Percentiles rank a stretch among this genome's conserved stretches.
Evolutionary conservation across 2,113 vertebrate species (phyloP).

Genomic region (Tachysurus fulvidraco): DNA sequence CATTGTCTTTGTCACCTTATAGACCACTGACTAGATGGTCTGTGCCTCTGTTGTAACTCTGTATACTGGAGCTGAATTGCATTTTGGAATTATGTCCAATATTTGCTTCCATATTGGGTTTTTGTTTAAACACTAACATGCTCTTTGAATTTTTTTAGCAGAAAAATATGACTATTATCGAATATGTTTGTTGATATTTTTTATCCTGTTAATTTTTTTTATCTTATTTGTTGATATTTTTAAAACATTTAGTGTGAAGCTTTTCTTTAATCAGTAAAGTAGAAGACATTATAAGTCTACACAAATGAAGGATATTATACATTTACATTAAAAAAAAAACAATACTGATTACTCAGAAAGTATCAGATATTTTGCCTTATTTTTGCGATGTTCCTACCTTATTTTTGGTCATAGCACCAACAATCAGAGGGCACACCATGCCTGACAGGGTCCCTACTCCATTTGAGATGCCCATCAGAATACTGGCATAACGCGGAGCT

Average conservation of each 20-base stretch:
- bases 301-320: neutral
- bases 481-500: slow-evolving; percentile 96
- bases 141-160: neutral
- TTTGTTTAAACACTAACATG: neutral
- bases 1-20: neutral
- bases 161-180: neutral
- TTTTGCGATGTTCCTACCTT: slow-evolving; percentile 77
- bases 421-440: slow-evolving; percentile 98
- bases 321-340: neutral
- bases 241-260: neutral
- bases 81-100: neutral
- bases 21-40: neutral
- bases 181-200: neutral
- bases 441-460: slow-evolving; percentile 97
- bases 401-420: slow-evolving; percentile 98
- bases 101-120: neutral
- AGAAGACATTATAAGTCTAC: neutral
- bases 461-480: slow-evolving; percentile 99
- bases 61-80: neutral
- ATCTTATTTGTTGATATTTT: neutral
- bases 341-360: neutral
- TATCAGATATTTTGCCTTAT: neutral
- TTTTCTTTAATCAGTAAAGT: neutral
- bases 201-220: neutral
- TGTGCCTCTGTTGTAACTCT: neutral